A percentile compares a stretch with the other conserved stretches of the same genome.
phyloP scores from a whole-genome alignment of 2,797 vertebrate species.

The Dendrocincla fuliginosa region DNA sequence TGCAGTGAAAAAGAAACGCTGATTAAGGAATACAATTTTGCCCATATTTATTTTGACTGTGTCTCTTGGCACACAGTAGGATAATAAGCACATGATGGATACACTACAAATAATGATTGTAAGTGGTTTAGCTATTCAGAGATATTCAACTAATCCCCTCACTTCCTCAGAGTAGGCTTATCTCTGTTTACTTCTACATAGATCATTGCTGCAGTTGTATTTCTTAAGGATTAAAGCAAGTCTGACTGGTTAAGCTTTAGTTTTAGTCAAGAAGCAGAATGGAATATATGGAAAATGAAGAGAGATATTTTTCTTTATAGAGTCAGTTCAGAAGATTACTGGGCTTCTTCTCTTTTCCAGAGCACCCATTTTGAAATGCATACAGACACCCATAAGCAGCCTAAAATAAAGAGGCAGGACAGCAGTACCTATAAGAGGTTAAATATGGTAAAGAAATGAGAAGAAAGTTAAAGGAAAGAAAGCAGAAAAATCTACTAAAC shows the following conservation, averaged over 20 bases:
- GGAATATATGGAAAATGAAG: not conserved
- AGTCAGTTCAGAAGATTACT: not conserved
- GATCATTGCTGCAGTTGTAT: not conserved
- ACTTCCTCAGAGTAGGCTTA: constrained; percentile 22
- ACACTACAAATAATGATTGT: not conserved
- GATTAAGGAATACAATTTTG: not conserved
- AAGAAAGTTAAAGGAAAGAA: not conserved
- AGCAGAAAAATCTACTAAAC: not conserved
- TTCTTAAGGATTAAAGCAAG: constrained; percentile 45
- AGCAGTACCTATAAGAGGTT: not conserved
- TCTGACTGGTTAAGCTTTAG: not conserved
- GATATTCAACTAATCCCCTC: not conserved
- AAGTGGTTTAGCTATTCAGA: constrained; percentile 23
- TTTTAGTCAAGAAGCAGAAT: constrained; percentile 7
- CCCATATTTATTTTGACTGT: not conserved
- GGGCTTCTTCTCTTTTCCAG: not conserved
- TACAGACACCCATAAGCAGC: not conserved
- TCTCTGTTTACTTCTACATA: constrained; percentile 8
- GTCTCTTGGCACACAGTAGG: not conserved
- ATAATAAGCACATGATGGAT: not conserved
- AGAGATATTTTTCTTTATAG: not conserved
- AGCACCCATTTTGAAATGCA: not conserved
- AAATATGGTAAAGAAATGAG: not conserved
- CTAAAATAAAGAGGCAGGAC: not conserved
- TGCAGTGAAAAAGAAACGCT: not conserved